These are phyloP conservation scores for Macaria notata DNA, from an alignment of 2,888 invertebrate species.

Conservation along the genomic window DNA sequence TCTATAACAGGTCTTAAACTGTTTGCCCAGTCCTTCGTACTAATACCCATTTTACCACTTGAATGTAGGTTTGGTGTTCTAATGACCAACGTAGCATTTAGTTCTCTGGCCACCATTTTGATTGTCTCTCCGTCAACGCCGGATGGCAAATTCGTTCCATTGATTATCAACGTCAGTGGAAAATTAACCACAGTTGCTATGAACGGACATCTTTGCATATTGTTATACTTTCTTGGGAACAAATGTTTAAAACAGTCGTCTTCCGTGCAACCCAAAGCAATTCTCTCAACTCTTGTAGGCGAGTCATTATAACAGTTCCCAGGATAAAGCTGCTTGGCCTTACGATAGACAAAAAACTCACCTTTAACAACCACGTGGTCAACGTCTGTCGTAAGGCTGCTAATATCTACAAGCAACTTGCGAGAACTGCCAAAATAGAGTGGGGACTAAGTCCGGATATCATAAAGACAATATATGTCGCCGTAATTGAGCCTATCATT, in stretches of 20 bases:
- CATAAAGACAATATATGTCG: too few relatives aligned
- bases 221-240: background rate
- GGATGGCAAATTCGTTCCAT: background rate
- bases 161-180: background rate
- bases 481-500: too few relatives aligned
- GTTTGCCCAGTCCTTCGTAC: slow-evolving; percentile 24
- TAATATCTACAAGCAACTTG: too few relatives aligned
- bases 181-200: background rate
- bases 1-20: background rate
- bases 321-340: too few relatives aligned
- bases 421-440: too few relatives aligned
- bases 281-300: background rate
- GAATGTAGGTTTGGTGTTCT: background rate
- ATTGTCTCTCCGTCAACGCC: background rate
- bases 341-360: too few relatives aligned
- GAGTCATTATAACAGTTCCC: background rate
- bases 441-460: too few relatives aligned
- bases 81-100: background rate
- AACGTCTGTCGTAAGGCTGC: too few relatives aligned
- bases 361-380: too few relatives aligned
- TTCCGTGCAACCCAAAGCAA: background rate
- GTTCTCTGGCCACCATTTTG: background rate
- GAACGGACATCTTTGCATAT: background rate
- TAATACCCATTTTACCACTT: background rate
- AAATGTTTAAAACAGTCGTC: background rate